Percentiles rank a stretch among this genome's conserved stretches.
phyloP scores from a whole-genome alignment of 2,113 vertebrate species.

The Heliornis fulica region DNA sequence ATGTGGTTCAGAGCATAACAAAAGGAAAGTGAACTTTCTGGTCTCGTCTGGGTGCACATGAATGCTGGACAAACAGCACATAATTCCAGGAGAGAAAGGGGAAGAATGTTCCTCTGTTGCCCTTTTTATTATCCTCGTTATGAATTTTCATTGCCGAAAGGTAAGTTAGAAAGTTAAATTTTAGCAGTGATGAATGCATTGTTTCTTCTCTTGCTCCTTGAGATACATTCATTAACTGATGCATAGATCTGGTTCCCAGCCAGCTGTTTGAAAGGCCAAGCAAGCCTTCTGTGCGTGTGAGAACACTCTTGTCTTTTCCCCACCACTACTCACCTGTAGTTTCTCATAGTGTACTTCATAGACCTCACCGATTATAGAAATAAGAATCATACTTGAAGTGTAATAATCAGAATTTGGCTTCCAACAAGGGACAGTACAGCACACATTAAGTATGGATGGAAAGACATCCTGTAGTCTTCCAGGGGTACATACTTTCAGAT shows the following conservation, averaged over 20 bases:
- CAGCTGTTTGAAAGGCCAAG: neutral
- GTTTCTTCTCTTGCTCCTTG: neutral
- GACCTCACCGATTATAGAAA: neutral
- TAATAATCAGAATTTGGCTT: neutral
- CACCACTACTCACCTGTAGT: neutral
- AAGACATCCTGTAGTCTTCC: neutral
- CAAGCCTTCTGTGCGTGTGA: neutral
- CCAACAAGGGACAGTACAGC: neutral
- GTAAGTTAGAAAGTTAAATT: slow-evolving; percentile 46
- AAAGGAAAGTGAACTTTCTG: neutral
- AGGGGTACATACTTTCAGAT: neutral
- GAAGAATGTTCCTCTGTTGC: neutral
- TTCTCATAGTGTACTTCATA: neutral
- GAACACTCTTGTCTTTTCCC: neutral
- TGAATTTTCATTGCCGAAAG: slow-evolving; percentile 12
- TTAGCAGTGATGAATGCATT: slow-evolving; percentile 19
- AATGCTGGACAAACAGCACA: slow-evolving; percentile 5
- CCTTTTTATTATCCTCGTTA: slow-evolving; percentile 16
- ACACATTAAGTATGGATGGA: neutral
- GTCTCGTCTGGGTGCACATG: neutral
- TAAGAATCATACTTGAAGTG: neutral
- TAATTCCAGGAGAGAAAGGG: neutral
- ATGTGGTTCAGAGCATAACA: neutral
- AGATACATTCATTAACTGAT: neutral
- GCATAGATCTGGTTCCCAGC: neutral